These are phyloP conservation scores for Sinosuthora webbiana DNA, from an alignment of 2,113 vertebrate genomes.

Conservation along the genomic window DNA sequence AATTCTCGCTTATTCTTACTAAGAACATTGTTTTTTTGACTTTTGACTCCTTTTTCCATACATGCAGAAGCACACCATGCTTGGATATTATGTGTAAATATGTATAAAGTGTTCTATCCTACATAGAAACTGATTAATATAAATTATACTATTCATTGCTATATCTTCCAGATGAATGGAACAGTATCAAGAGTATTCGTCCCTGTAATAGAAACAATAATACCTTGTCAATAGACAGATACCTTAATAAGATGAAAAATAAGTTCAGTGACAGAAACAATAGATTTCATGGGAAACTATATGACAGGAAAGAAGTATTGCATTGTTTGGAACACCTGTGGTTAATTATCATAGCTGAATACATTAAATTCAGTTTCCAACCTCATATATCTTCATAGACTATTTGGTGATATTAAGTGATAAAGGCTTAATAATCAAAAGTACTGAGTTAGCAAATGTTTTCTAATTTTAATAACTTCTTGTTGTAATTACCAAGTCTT, in stretches of 20 bases:
- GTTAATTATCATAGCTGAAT: conserved; percentile 77
- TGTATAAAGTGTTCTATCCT: background rate
- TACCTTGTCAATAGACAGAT: background rate
- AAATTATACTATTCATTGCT: background rate
- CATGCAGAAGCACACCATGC: accelerated
- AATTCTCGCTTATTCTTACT: background rate
- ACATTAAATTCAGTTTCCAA: conserved; percentile 77
- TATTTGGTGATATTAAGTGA: conserved; percentile 78
- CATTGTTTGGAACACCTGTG: conserved; percentile 78
- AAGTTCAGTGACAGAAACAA: conserved; percentile 59
- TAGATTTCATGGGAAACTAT: conserved; percentile 68
- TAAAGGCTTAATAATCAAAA: conserved; percentile 84
- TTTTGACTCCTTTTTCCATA: background rate
- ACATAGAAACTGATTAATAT: background rate
- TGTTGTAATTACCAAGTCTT: conserved; percentile 85
- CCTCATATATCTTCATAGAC: conserved; percentile 80
- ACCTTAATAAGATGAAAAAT: conserved; percentile 41
- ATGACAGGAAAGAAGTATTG: conserved; percentile 44
- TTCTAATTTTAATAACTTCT: conserved; percentile 88
- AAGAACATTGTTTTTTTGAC: background rate
- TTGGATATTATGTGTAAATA: background rate
- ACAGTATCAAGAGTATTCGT: conserved; percentile 4
- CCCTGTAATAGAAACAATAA: conserved; percentile 5
- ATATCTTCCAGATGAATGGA: background rate
- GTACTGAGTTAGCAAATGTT: conserved; percentile 86